These are phyloP conservation scores for Scaptomyza pallida DNA, from an alignment of 1,140 invertebrate species.

Conservation along the genomic window DNA sequence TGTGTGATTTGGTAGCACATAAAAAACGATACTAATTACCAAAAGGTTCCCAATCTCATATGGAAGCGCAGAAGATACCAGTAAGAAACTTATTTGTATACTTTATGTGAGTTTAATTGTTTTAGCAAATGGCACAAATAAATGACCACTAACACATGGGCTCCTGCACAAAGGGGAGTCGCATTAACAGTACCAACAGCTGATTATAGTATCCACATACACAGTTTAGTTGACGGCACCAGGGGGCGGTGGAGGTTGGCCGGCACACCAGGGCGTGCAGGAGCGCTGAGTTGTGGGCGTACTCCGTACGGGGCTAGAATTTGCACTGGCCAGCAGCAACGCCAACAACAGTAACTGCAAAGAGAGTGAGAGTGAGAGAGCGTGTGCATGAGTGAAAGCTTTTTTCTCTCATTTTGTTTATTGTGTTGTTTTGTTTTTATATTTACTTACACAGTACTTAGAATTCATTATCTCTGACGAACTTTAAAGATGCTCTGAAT, in stretches of 20 bases:
- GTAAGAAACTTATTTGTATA: conserved; percentile 54
- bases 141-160: conserved; percentile 18
- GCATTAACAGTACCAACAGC: neutral
- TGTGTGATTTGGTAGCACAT: conserved; percentile 7
- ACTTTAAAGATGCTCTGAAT: conserved; percentile 5
- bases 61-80: conserved; percentile 11
- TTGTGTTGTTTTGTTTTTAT: conserved; percentile 3
- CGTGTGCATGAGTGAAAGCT: neutral
- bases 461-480: conserved; percentile 30
- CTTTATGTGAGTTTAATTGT: conserved; percentile 61
- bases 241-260: conserved; percentile 48
- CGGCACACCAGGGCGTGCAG: conserved; percentile 56
- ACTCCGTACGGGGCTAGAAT: neutral
- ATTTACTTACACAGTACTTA: conserved; percentile 39
- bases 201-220: neutral
- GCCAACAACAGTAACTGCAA: conserved; percentile 40
- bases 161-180: neutral
- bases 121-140: conserved; percentile 46
- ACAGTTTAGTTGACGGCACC: conserved; percentile 48
- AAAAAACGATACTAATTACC: conserved; percentile 47
- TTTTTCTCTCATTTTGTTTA: neutral
- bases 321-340: conserved; percentile 23
- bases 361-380: neutral
- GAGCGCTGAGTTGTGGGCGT: neutral
- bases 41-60: conserved; percentile 17